Base-by-base conservation (phyloP, 2,888 invertebrate genomes). In the Stegana nigrithorax region DNA sequence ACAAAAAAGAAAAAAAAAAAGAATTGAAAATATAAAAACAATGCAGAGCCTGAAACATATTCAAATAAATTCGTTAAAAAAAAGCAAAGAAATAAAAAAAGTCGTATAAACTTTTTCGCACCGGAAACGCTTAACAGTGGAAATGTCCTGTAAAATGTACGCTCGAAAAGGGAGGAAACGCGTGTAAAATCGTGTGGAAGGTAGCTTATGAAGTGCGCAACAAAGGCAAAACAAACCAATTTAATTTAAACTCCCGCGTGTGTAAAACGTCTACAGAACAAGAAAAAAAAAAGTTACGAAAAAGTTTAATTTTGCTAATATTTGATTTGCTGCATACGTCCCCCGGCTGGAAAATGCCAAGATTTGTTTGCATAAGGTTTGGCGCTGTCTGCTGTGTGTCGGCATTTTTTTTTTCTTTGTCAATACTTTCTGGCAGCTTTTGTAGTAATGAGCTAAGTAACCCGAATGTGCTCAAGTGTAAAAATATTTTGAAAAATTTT, bases 221-320 rank as follows among this genome's bases (percentile, higher is more conserved):
- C 56, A 39, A 4, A 12, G 75, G 75, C 72, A 75, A 81, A 82
- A 74, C 73, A 77, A 81, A 80, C 78, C 81, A 81, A 82, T 82
- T 82, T 82, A 78, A 83, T 82, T 82, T 81, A 71, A 74, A 73
- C 71, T 77, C 73, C 79, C 83, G 68, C 68, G 66, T 72, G 81
- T 70, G 70, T 50, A 39, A 21, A 27, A 55, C 36, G 56, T 29
- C n/a, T 53, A 50, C 32, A 27, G 26, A 63, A 2, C 4, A 21
- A 26, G 60, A 58, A 21, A 61, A 50, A 26, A 62, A 51, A 7
- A 56, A 62, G 25, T 23, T 25, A 21, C 10, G 44, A 2, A 73
- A 78, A 68, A 62, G 45, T 61, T 42, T 51, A 60, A 63, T 56
- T 60, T 58, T 56, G 53, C 57, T 44, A 60, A 57, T 47, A 56